These are phyloP conservation scores for Chalcis sispes DNA, from an alignment of 2,888 invertebrate genomes.

Conservation along the genomic window DNA sequence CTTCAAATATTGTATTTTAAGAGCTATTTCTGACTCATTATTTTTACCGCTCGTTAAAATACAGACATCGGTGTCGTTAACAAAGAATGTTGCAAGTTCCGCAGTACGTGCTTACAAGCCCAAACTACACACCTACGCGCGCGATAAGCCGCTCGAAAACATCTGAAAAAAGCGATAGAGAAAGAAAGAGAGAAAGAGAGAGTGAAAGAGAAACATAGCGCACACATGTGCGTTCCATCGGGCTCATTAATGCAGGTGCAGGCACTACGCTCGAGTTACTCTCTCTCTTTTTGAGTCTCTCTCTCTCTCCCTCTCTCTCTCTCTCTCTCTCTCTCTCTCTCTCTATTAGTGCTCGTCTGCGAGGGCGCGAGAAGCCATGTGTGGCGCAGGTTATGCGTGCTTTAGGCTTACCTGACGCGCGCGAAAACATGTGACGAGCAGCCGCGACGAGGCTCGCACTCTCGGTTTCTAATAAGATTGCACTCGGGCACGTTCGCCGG, in stretches of 20 bases:
- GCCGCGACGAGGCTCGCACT: constrained; percentile 52
- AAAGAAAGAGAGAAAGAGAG: neutral
- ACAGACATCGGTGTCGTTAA: too few relatives aligned
- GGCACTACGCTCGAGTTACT: constrained; percentile 53
- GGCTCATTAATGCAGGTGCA: constrained; percentile 68
- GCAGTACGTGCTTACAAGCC: too few relatives aligned
- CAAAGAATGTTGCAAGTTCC: too few relatives aligned
- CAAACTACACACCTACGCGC: too few relatives aligned
- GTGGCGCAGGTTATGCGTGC: constrained; percentile 61
- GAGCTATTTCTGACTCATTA: too few relatives aligned
- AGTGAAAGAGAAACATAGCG: neutral
- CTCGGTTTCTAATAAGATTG: constrained; percentile 55
- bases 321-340: too few relatives aligned
- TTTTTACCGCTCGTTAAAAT: too few relatives aligned
- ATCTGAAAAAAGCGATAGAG: too few relatives aligned
- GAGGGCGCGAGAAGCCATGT: constrained; percentile 59
- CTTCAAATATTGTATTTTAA: too few relatives aligned
- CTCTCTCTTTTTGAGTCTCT: neutral
- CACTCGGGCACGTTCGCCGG: constrained; percentile 60
- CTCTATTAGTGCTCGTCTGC: neutral
- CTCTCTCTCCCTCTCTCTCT: too few relatives aligned
- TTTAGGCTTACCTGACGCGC: constrained; percentile 51
- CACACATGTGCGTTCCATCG: constrained; percentile 52
- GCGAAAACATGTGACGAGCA: constrained; percentile 69
- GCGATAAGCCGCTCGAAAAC: neutral